Evolutionary conservation across 1,140 invertebrate species (phyloP), one percentile per base, ranked within the genome.

Genomic region (Lepidurus packardi): DNA sequence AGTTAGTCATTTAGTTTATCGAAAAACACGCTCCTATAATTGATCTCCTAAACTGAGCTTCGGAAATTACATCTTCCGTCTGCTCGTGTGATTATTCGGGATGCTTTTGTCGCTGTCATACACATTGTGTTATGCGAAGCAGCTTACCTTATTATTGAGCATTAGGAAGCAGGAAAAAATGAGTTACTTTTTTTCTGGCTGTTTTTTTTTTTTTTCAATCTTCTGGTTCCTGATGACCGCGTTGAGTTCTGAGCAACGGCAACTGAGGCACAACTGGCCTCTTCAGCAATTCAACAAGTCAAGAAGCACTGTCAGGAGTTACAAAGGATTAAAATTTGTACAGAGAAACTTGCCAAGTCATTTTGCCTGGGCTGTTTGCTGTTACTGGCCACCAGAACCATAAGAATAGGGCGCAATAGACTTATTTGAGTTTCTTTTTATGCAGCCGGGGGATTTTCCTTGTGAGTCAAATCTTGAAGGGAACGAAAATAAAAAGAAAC

Each of bases 301-400:
- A 65, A 65, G 53, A 65, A 65, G 53, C 53, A 65, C 53, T 65
- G 53, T 65, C 53, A 65, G 53, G 53, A 65, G n/a, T 65, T 21
- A 65, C 53, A 65, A 65, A 65, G 53, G 53, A 65, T 65, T 65
- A 65, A 65, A 65, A 65, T 65, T 65, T 65, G 53, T 65, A 65
- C 21, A 65, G 53, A 65, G 53, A 65, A 65, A 13, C 21, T 47
- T 65, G 53, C 53, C 13, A 65, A 65, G 53, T 65, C 53, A 65
- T 65, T 34, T 34, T 13, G 53, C 53, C 53, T 65, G 53, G 53
- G 53, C 53, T 65, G 53, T 65, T 65, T 65, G 53, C 53, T 65
- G 53, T 65, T 65, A 21, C 53, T 65, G 53, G 21, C 53, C 53
- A 65, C 53, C 53, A 65, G 53, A 65, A 65, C 53, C 53, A n/a